phyloP scores from a whole-genome alignment of 2,888 invertebrate species.

The Dione vanillae region DNA sequence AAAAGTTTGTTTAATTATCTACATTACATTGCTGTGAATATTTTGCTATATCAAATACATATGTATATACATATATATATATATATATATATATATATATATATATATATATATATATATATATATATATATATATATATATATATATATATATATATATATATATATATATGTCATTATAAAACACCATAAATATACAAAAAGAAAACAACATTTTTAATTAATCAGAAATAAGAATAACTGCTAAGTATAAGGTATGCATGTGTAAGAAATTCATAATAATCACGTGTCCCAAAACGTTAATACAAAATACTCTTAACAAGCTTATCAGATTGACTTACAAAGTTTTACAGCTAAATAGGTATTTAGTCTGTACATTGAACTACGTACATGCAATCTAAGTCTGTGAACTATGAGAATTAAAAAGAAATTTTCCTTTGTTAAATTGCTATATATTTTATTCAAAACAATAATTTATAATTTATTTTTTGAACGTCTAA shows the following conservation, averaged over 20 bases:
- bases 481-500: too few relatives aligned
- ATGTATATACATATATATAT: too few relatives aligned
- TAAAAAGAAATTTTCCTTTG: not conserved
- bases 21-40: not conserved
- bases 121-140: too few relatives aligned
- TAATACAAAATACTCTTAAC: constrained; percentile 11
- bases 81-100: too few relatives aligned
- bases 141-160: too few relatives aligned
- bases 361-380: constrained; percentile 7
- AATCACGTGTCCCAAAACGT: constrained; percentile 20
- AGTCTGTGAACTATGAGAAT: constrained; percentile 6
- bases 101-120: too few relatives aligned
- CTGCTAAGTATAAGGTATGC: constrained; percentile 1
- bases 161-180: too few relatives aligned
- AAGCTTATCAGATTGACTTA: constrained; percentile 14
- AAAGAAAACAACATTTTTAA: too few relatives aligned
- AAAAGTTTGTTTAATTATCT: not conserved
- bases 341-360: constrained; percentile 1
- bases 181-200: not conserved
- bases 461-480: too few relatives aligned
- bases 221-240: too few relatives aligned
- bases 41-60: not conserved
- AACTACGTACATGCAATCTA: constrained; percentile 17
- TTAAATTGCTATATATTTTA: too few relatives aligned
- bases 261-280: constrained; percentile 1